phyloP scores from a whole-genome alignment of 2,113 vertebrate genomes.

The Catagonus wagneri region DNA sequence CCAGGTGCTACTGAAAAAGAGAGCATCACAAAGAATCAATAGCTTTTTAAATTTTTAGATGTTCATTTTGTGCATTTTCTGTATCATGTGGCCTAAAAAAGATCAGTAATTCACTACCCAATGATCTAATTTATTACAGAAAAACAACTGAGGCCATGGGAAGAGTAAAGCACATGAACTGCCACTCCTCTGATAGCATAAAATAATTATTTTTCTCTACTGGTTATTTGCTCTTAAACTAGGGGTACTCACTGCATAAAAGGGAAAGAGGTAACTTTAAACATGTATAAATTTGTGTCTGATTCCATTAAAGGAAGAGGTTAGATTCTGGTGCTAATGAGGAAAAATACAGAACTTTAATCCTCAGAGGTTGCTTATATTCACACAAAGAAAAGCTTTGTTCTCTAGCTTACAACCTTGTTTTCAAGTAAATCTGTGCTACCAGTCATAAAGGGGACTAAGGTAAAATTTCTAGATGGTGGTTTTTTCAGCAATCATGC shows the following conservation, averaged over 20 bases:
- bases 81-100: not conserved
- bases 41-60: not conserved
- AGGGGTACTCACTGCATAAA: not conserved
- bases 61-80: constrained; percentile 4
- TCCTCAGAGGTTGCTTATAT: not conserved
- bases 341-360: constrained; percentile 20
- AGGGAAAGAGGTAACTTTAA: not conserved
- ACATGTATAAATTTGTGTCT: not conserved
- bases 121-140: constrained; percentile 32
- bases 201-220: constrained; percentile 41
- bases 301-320: constrained; percentile 10
- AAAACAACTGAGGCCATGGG: not conserved
- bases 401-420: not conserved
- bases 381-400: constrained; percentile 3
- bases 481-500: not conserved
- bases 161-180: constrained; percentile 9
- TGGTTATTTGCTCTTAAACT: constrained; percentile 57
- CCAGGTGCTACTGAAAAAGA: not conserved
- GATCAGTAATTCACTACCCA: not conserved
- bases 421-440: constrained; percentile 15
- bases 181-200: not conserved
- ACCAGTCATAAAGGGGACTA: not conserved
- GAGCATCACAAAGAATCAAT: not conserved
- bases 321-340: constrained; percentile 43
- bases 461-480: not conserved